A percentile compares a stretch with the other conserved stretches of the same genome.
phyloP scores from a whole-genome alignment of 92 coral and sea anemone species.

The Scolanthus callimorphus region DNA sequence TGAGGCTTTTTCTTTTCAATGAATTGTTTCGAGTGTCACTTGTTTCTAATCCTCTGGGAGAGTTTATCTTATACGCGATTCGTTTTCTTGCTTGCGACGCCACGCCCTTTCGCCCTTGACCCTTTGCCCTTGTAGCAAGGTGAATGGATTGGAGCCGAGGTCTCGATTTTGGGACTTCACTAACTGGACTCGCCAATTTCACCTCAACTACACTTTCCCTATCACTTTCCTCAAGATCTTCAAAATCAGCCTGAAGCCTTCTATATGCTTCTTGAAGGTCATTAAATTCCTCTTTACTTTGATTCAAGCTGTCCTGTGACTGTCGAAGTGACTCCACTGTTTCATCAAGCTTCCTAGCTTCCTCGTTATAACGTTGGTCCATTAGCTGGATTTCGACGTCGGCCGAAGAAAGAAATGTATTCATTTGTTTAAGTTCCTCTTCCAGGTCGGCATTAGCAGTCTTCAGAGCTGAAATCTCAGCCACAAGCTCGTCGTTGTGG shows the following conservation, averaged over 20 bases:
- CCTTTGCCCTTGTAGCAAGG: constrained; percentile 19
- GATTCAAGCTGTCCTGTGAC: constrained; percentile 3
- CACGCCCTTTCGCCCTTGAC: constrained; percentile 7
- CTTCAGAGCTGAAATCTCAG: constrained; percentile 19
- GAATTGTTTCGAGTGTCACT: not conserved
- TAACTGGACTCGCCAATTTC: constrained; percentile 9
- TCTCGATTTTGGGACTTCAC: constrained; percentile 2
- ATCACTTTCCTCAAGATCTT: constrained; percentile 27
- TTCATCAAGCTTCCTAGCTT: constrained; percentile 10
- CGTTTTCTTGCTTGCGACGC: constrained; percentile 4
- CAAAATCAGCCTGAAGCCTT: constrained; percentile 2
- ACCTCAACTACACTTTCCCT: constrained; percentile 26
- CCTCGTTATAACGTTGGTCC: constrained; percentile 16
- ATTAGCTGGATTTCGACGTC: constrained; percentile 14
- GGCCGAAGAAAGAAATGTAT: constrained; percentile 15
- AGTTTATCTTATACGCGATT: constrained; percentile 7
- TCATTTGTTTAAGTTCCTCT: constrained; percentile 11
- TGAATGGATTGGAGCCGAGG: constrained; percentile 30
- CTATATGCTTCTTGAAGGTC: constrained; percentile 15
- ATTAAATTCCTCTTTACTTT: constrained; percentile 14
- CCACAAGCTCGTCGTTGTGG: constrained; percentile 10
- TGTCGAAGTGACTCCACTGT: constrained; percentile 5
- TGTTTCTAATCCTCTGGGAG: constrained; percentile 19
- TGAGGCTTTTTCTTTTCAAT: not conserved
- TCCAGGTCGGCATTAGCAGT: constrained; percentile 12